These are phyloP conservation scores for Rhizomys pruinosus DNA, from an alignment of 2,113 vertebrate species.

Conservation along the genomic window DNA sequence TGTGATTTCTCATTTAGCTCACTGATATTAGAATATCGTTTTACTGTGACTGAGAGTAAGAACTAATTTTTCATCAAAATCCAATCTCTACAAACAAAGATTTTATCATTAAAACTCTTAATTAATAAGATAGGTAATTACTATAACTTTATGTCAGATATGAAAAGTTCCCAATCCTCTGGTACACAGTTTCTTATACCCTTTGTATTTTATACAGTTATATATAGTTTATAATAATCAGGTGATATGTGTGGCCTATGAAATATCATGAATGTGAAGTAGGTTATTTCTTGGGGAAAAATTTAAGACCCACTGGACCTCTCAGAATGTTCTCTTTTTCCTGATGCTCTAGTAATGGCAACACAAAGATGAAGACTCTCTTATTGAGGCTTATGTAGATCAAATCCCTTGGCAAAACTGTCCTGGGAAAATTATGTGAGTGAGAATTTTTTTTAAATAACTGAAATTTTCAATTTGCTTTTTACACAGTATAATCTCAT, in stretches of 20 bases:
- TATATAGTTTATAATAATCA: constrained; percentile 27
- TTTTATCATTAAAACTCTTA: background rate
- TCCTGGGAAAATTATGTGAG: background rate
- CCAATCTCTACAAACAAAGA: background rate
- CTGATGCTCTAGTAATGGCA: background rate
- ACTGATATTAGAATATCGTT: background rate
- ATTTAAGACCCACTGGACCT: background rate
- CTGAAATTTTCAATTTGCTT: background rate
- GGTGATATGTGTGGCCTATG: background rate
- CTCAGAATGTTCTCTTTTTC: constrained; percentile 7
- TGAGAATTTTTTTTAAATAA: constrained; percentile 2
- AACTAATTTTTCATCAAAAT: background rate
- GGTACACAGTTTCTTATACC: background rate
- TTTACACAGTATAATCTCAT: background rate
- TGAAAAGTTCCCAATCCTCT: background rate
- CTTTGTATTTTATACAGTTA: constrained; percentile 19
- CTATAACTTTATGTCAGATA: background rate
- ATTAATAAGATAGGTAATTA: background rate
- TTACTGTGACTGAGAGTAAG: background rate
- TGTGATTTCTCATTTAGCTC: background rate
- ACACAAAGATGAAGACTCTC: constrained; percentile 10
- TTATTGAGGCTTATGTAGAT: background rate
- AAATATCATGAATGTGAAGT: background rate
- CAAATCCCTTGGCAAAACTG: background rate
- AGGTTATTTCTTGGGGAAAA: background rate